Evolutionary conservation across 2,888 invertebrate species (phyloP), one percentile per base, ranked within the genome.

Genomic region (Desoria tigrina): DNA sequence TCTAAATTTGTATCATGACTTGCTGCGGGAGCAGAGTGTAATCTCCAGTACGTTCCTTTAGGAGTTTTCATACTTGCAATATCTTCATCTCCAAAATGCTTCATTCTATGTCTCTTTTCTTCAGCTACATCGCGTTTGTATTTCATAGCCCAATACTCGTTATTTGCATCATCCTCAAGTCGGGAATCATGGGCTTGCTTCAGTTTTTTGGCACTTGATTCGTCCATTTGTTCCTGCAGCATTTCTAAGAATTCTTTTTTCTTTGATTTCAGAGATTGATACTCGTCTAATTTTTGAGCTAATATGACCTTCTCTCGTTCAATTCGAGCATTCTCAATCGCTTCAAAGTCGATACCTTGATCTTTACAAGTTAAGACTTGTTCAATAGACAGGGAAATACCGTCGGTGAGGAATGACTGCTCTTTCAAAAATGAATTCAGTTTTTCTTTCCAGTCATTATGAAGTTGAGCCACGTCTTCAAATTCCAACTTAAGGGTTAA

Each of bases 141-240:
- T 11, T 18, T 23, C 24, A 39, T 27, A 16, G 32, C 27, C 18
- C 65, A 54, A 49, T 63, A 66, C 6, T 58, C 64, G 18, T 61
- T 24, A 16, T 63, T 61, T 39, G 56, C 64, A 39, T 61, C 42
- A 23, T 64, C 45, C 53, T 72, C 69, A 2, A 57, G 2, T 9
- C 53, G 14, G 24, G 65, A 63, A 7, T 55, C 39, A 50, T 61
- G 59, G 14, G 32, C 37, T 23, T 66, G 54, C 26, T 63, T 32
- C 14, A 39, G 49, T 61, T 69, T 63, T 4, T 65, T 58, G 32
- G 50, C 37, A 9, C 61, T 60, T n/a, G 62, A 60, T 39, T 62
- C 45, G 26, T 62, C 59, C 14, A 74, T n/a, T 61, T 74, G 74
- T 18, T 60, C 50, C 51, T 50, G 63, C 16, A 74, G 59, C 11